A percentile compares a stretch with the other conserved stretches of the same genome.
phyloP scores from a whole-genome alignment of 1,140 invertebrate genomes.

The Bombus breviceps region DNA sequence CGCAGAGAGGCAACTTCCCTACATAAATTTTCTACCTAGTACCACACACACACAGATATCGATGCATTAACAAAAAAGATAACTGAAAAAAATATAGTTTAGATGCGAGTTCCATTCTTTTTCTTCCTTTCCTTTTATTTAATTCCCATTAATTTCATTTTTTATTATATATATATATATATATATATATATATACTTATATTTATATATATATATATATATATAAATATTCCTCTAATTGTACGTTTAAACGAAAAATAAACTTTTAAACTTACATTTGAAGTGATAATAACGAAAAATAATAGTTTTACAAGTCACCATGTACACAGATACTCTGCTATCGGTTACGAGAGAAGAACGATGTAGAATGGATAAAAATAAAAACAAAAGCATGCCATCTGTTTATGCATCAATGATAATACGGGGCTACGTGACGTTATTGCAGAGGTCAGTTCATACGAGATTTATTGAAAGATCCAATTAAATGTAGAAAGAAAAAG shows the following conservation, averaged over 20 bases:
- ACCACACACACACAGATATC: conserved; percentile 78
- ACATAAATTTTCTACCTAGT: conserved; percentile 83
- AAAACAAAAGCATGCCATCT: conserved; percentile 30
- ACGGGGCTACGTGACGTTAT: not conserved
- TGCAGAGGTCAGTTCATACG: not conserved
- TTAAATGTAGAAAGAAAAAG: not conserved
- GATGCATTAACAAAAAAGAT: conserved; percentile 80
- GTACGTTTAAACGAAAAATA: not conserved
- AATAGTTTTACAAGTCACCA: not conserved
- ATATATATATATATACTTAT: no score
- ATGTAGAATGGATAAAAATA: conserved; percentile 5
- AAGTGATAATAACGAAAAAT: not conserved
- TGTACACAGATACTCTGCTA: not conserved
- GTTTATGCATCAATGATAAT: not conserved
- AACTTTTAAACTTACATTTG: not conserved
- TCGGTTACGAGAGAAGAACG: not conserved
- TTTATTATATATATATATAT: not conserved
- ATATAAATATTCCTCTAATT: not conserved
- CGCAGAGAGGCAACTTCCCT: conserved; percentile 82
- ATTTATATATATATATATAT: no score
- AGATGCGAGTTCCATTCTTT: conserved; percentile 27
- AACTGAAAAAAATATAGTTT: conserved; percentile 64
- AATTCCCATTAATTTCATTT: not conserved
- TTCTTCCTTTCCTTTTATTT: not conserved
- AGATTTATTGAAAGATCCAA: not conserved